A percentile compares a stretch with the other conserved stretches of the same genome.
These are phyloP conservation scores for Xerus rutilus DNA, from an alignment of 2,797 vertebrate genomes.

Conservation along the genomic window DNA sequence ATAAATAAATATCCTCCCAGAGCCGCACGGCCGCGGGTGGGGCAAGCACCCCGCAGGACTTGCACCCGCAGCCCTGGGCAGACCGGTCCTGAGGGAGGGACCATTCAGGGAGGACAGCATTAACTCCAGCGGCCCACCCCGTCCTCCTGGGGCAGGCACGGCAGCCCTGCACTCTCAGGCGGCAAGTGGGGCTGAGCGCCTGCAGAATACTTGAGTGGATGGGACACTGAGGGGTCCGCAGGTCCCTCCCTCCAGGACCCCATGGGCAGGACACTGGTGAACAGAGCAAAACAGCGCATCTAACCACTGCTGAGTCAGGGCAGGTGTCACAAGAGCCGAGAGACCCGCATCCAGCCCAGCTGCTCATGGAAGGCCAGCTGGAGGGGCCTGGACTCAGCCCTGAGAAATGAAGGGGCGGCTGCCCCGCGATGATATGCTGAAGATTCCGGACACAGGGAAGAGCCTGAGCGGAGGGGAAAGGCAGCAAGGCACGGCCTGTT, in stretches of 20 bases:
- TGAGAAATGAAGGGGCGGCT: rapidly evolving
- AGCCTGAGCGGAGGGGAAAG: rapidly evolving
- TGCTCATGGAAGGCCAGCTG: neutral
- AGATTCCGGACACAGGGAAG: neutral
- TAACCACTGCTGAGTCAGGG: rapidly evolving
- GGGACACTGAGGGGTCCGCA: rapidly evolving
- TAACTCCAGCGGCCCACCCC: rapidly evolving
- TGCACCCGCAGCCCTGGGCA: too few species aligned
- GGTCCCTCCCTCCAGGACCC: rapidly evolving
- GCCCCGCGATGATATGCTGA: neutral
- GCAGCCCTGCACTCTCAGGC: too few species aligned
- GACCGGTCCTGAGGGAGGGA: rapidly evolving
- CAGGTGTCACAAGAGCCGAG: rapidly evolving
- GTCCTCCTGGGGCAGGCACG: too few species aligned
- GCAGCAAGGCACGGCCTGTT: rapidly evolving
- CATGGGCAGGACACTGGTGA: rapidly evolving
- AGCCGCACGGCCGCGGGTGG: rapidly evolving
- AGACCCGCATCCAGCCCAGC: rapidly evolving
- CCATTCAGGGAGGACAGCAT: rapidly evolving
- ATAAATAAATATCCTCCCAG: constrained; percentile 54
- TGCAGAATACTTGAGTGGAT: rapidly evolving
- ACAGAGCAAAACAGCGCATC: rapidly evolving
- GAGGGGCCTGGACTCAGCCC: rapidly evolving
- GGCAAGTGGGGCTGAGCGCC: rapidly evolving
- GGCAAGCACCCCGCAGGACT: neutral